phyloP scores from a whole-genome alignment of 30 jellyfish, hydroid and myxozoan genomes.

The Aurelia coerulea region DNA sequence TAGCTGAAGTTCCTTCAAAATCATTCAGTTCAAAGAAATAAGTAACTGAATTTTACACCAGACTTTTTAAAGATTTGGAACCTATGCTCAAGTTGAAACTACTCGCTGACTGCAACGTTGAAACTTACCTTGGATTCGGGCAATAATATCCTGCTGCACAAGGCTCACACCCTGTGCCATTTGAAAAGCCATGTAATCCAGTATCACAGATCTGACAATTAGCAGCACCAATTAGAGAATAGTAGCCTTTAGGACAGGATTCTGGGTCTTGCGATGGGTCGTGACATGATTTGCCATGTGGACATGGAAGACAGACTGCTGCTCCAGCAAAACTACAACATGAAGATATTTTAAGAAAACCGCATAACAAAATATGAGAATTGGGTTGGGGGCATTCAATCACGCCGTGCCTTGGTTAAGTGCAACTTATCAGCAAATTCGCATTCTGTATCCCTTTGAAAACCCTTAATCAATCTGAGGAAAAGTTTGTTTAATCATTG shows the following conservation, averaged over 20 bases:
- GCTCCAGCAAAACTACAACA: constrained; percentile 73
- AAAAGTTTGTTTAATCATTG: too few relatives aligned
- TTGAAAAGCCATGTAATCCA: constrained; percentile 73
- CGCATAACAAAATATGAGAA: too few relatives aligned
- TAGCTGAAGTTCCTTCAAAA: too few relatives aligned
- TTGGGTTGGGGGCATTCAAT: too few relatives aligned
- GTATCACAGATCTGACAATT: constrained; percentile 65
- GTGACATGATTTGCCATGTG: constrained; percentile 86
- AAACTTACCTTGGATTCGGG: constrained; percentile 91
- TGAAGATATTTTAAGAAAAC: background rate
- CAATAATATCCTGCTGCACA: constrained; percentile 95
- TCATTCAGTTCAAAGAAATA: too few relatives aligned
- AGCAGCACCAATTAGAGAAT: constrained; percentile 77
- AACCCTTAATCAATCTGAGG: too few relatives aligned
- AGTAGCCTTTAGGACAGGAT: constrained; percentile 88
- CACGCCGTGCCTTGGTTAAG: too few relatives aligned
- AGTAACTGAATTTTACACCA: too few relatives aligned
- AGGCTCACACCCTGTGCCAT: constrained; percentile 95
- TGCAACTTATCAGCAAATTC: too few relatives aligned
- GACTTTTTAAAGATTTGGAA: too few relatives aligned
- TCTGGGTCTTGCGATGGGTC: constrained; percentile 84
- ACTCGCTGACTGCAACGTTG: background rate
- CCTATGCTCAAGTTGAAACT: background rate
- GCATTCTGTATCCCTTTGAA: too few relatives aligned
- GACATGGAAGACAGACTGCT: constrained; percentile 86